These are phyloP conservation scores for Epicampocera succincta DNA, from an alignment of 2,888 invertebrate genomes.

Conservation along the genomic window DNA sequence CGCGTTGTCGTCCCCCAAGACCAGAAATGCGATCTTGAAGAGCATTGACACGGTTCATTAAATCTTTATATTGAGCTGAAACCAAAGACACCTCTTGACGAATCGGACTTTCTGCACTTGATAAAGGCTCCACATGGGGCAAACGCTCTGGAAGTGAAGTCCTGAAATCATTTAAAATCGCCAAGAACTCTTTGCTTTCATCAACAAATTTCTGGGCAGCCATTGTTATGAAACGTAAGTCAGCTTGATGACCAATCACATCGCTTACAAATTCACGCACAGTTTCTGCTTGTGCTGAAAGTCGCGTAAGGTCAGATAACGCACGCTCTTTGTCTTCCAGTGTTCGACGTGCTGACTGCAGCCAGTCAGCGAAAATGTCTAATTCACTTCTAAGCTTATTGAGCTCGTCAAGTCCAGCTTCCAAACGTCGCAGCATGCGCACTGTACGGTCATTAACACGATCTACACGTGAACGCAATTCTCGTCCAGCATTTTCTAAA, in stretches of 20 bases:
- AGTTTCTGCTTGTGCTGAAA: conserved; percentile 88
- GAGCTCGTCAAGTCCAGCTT: conserved; percentile 93
- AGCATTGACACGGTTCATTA: conserved; percentile 90
- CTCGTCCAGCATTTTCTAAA: conserved; percentile 92
- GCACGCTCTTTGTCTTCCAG: conserved; percentile 93
- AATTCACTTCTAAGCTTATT: conserved; percentile 92
- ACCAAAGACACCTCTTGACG: conserved; percentile 90
- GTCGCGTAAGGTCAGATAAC: conserved; percentile 88
- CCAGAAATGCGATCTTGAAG: conserved; percentile 91
- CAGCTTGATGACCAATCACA: conserved; percentile 97
- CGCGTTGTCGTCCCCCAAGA: conserved; percentile 88
- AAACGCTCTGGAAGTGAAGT: conserved; percentile 91
- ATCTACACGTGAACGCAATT: conserved; percentile 91
- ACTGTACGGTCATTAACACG: conserved; percentile 91
- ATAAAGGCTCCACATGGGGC: conserved; percentile 88
- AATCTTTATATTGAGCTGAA: conserved; percentile 90
- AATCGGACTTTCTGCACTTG: conserved; percentile 88
- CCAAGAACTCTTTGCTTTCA: conserved; percentile 95
- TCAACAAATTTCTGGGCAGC: conserved; percentile 97
- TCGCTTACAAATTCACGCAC: conserved; percentile 94
- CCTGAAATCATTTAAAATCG: conserved; percentile 92
- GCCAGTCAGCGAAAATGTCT: conserved; percentile 91
- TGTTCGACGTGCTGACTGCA: conserved; percentile 89
- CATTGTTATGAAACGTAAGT: conserved; percentile 97
- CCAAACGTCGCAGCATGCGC: conserved; percentile 88